phyloP scores from a whole-genome alignment of 1,140 invertebrate species.

The Hetaerina americana region DNA sequence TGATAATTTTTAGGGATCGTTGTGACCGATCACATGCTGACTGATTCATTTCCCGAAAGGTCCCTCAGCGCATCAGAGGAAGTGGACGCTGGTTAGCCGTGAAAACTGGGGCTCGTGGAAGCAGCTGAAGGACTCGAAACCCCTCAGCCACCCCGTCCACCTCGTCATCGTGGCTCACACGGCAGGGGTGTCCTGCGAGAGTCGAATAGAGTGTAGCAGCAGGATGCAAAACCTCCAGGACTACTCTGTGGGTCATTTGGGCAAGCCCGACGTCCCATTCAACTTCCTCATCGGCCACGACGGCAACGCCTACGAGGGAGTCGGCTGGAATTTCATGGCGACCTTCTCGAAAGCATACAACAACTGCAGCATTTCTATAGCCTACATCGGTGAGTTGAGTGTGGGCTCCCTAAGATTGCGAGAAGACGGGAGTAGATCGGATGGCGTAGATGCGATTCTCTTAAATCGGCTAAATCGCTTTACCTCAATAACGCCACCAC shows the following conservation, averaged over 20 bases:
- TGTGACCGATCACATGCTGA: too few relatives aligned
- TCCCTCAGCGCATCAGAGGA: too few relatives aligned
- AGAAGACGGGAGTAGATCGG: too few relatives aligned
- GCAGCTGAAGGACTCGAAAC: too few relatives aligned
- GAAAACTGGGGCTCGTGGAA: too few relatives aligned
- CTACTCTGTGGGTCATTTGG: conserved; percentile 37
- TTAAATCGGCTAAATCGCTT: too few relatives aligned
- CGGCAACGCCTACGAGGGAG: conserved; percentile 50
- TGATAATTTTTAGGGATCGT: too few relatives aligned
- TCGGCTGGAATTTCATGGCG: conserved; percentile 52
- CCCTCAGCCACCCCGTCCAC: conserved; percentile 19
- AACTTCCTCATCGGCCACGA: conserved; percentile 55
- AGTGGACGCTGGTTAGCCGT: too few relatives aligned
- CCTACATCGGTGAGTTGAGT: conserved; percentile 23
- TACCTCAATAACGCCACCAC: too few relatives aligned
- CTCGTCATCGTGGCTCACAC: conserved; percentile 27
- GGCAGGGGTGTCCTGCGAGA: conserved; percentile 18
- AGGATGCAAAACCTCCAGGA: conserved; percentile 36
- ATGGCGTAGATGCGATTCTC: too few relatives aligned
- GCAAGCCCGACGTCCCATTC: conserved; percentile 56
- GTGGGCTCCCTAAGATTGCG: too few relatives aligned
- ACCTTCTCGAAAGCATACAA: conserved; percentile 55
- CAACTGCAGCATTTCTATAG: conserved; percentile 37
- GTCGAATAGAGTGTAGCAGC: conserved; percentile 21
- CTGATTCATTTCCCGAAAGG: too few relatives aligned